Evolutionary conservation across 1,140 invertebrate genomes (phyloP).

Genomic region (Bombyx mori): ASM3026992v2 NC_085119.1:6844001-6844500

Average conservation of each 20-base stretch:
- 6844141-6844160: no score
- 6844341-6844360: conserved; percentile 38
- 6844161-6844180: neutral
- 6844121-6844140: no score
- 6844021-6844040: no score
- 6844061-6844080: no score
- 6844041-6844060: no score
- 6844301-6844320: conserved; percentile 29
- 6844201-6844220: conserved; percentile 18
- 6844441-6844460: no score
- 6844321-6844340: conserved; percentile 56
- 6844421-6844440: no score
- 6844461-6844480: no score
- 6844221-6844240: conserved; percentile 7
- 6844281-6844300: conserved; percentile 37
- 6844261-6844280: conserved; percentile 18
- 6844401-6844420: conserved; percentile 10
- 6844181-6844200: conserved; percentile 24
- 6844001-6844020: no score
- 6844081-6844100: no score
- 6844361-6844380: conserved; percentile 32
- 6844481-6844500: no score
- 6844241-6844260: conserved; percentile 9
- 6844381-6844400: conserved; percentile 47
- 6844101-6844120: no score